Percentiles rank a stretch among this genome's conserved stretches.
Evolutionary conservation across 1,140 invertebrate genomes (phyloP).

Genomic region (Dendrolimus kikuchii): DNA sequence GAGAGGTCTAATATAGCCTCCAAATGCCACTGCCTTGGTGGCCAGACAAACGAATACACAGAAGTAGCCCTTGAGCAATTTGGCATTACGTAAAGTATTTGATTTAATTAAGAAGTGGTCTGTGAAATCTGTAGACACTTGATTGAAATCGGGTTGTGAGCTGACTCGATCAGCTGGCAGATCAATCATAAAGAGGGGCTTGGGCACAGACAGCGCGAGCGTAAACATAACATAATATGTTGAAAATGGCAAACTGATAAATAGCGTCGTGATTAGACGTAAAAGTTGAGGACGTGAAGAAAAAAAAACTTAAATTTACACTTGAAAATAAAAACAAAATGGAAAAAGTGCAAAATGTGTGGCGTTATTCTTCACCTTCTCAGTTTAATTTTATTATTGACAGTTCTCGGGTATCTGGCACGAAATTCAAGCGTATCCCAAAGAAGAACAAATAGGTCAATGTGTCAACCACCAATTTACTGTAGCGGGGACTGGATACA

Average conservation of each 20-base stretch:
- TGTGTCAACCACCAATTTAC: constrained; percentile 30
- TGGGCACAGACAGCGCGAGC: not conserved
- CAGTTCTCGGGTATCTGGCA: constrained; percentile 41
- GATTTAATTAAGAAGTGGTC: constrained; percentile 51
- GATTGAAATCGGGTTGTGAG: constrained; percentile 28
- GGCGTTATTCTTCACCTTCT: too few relatives aligned
- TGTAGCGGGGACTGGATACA: constrained; percentile 8
- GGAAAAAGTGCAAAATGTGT: too few relatives aligned
- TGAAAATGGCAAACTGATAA: too few relatives aligned
- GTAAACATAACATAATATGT: too few relatives aligned
- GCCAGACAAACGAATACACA: constrained; percentile 61
- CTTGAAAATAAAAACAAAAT: too few relatives aligned
- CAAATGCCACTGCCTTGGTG: too few relatives aligned
- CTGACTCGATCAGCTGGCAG: constrained; percentile 1
- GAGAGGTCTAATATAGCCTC: constrained; percentile 51
- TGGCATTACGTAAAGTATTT: constrained; percentile 17
- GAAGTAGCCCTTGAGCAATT: constrained; percentile 47
- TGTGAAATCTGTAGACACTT: constrained; percentile 51
- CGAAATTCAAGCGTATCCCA: constrained; percentile 35
- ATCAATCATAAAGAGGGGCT: constrained; percentile 1
- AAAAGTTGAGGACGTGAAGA: too few relatives aligned
- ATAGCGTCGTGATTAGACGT: too few relatives aligned
- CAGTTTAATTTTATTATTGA: constrained; percentile 1
- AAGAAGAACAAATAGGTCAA: constrained; percentile 25
- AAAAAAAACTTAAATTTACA: too few relatives aligned